phyloP scores from a whole-genome alignment of 2,113 vertebrate species.

The Myotis lucifugus region DNA sequence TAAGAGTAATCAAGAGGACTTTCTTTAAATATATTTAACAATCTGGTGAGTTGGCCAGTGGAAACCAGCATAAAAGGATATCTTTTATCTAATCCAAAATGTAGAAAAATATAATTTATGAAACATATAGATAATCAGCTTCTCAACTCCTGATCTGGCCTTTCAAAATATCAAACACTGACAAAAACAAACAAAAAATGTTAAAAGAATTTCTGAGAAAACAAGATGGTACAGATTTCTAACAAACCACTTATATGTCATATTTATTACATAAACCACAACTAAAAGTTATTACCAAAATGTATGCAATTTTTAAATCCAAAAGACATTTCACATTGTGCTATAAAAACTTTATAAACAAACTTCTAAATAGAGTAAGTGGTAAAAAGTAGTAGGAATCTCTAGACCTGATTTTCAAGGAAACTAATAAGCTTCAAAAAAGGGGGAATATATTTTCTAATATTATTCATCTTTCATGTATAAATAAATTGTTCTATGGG shows the following conservation, averaged over 20 bases:
- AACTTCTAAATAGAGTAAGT: neutral
- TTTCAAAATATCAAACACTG: slow-evolving; percentile 36
- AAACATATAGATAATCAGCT: neutral
- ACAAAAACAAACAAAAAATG: neutral
- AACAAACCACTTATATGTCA: neutral
- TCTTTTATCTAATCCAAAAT: slow-evolving; percentile 24
- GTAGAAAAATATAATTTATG: neutral
- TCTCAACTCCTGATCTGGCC: neutral
- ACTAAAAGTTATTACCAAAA: slow-evolving; percentile 32
- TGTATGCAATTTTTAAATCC: neutral
- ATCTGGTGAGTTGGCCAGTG: neutral
- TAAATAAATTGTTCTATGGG: neutral
- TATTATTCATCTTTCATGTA: neutral
- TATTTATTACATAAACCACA: slow-evolving; percentile 6
- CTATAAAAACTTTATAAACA: neutral
- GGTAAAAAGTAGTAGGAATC: neutral
- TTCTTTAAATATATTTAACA: neutral
- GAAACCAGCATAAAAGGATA: neutral
- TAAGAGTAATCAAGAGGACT: neutral
- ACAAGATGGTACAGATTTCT: neutral
- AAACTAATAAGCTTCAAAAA: slow-evolving; percentile 3
- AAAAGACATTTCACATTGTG: neutral
- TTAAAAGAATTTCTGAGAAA: neutral
- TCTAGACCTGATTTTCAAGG: neutral
- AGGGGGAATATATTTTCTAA: neutral